Base-by-base conservation (phyloP, 2,888 invertebrate species). In the Cephus runcator region DNA sequence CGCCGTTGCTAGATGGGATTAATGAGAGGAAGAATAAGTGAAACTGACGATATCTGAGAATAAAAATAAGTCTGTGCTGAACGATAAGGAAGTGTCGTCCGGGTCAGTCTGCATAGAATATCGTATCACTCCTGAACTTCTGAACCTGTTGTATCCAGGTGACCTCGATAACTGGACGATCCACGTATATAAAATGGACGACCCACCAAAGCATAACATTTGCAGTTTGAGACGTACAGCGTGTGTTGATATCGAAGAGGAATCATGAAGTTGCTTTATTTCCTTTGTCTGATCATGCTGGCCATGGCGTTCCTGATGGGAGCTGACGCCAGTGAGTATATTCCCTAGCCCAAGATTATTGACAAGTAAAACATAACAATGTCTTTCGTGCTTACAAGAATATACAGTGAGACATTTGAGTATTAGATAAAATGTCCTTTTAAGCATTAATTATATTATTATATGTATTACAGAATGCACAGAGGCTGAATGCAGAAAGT, bases 401-500 rank as follows among this genome's bases (percentile, higher is more conserved):
- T 23, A 2, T 56, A 56, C 56, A 56, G 56, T 56, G 9, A 56
- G 56, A 23, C 2, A 23, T 56, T 23, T 56, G 23, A 56, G 0
- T 56, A 9, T 56, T 9, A 9, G 1, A 40, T 1, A 6, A 40
- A 4, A 6, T 40, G 15, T 6, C 40, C 2, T 15, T 56, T 9
- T 2, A 15, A 23, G 56, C 23, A 9, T 56, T 40, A 40, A 40
- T 15, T 23, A 4, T 9, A 56, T 9, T 56, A 56, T 56, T 56
- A 23, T 56, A 56, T 23, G 9, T 69, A 11, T 77, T 78, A 73
- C 78, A 82, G 82, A 77, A n/a, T 86, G 86, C 69, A 81, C 82
- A 12, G 86, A 86, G 73, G 81, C 81, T 0, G 84, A 84, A 56
- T 86, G 86, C 73, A 80, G 75, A 73, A 78, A 77, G 12, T 84